Evolutionary conservation across 2,113 vertebrate genomes (phyloP).

Genomic region (Macaca nemestrina): DNA sequence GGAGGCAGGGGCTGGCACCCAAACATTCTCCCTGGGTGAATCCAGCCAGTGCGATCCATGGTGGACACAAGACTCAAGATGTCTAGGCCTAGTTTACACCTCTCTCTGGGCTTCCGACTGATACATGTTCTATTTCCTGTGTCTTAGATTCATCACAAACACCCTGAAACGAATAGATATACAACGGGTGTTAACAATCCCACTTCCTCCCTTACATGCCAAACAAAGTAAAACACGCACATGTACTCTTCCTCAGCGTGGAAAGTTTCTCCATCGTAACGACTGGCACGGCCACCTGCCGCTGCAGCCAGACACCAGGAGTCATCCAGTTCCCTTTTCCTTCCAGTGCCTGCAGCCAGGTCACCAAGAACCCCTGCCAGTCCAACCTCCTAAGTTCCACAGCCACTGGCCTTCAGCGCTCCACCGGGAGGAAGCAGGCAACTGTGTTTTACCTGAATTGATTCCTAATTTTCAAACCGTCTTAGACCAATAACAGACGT

Average conservation of each 20-base stretch:
- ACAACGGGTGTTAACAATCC: background rate
- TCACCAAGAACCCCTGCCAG: background rate
- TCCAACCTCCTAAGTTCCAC: background rate
- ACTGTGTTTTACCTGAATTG: fast-evolving
- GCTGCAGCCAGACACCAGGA: fast-evolving
- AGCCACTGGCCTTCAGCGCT: no score
- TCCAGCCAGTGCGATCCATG: fast-evolving
- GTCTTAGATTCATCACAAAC: background rate
- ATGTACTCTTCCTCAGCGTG: fast-evolving
- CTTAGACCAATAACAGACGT: background rate
- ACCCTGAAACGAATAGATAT: fast-evolving
- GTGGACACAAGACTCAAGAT: fast-evolving
- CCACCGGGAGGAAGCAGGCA: fast-evolving
- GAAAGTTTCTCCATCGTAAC: fast-evolving
- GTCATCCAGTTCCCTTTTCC: no score
- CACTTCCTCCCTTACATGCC: no score
- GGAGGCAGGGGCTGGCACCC: background rate
- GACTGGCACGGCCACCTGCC: fast-evolving
- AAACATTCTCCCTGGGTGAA: background rate
- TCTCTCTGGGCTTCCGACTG: background rate
- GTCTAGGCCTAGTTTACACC: background rate
- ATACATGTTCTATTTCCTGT: background rate
- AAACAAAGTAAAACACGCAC: background rate
- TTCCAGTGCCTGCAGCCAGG: no score
- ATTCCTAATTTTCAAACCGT: background rate